Conservation (phyloP, 1,140 invertebrate genomes). For the Popillia japonica region DNA sequence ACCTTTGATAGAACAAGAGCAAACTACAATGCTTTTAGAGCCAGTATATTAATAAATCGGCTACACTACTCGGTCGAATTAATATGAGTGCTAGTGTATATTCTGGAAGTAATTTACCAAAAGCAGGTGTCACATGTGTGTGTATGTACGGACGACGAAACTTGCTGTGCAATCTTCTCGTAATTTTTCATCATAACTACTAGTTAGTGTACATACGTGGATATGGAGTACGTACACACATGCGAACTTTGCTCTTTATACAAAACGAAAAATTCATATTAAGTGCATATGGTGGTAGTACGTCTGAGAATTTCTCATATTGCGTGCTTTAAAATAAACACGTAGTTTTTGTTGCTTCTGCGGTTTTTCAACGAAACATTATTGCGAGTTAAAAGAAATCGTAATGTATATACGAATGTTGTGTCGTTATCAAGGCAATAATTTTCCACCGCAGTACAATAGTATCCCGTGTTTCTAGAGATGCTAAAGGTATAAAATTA, state of each 20-base stretch:
- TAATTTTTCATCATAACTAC: slow-evolving; percentile 1
- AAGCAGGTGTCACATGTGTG: not conserved
- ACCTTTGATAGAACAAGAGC: no score
- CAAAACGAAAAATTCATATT: not conserved
- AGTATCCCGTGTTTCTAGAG: not conserved
- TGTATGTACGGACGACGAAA: not conserved
- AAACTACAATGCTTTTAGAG: no score
- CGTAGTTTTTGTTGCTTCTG: not conserved
- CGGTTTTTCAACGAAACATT: no score
- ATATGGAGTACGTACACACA: no score
- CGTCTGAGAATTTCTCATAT: not conserved
- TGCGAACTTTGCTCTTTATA: not conserved
- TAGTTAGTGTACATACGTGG: no score
- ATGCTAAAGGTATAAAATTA: no score
- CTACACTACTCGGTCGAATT: no score
- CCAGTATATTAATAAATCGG: no score
- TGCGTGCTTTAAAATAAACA: not conserved
- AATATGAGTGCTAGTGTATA: no score
- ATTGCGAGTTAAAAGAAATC: not conserved
- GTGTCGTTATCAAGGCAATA: not conserved
- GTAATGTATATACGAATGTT: not conserved
- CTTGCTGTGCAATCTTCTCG: not conserved
- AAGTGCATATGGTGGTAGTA: not conserved
- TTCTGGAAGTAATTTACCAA: slow-evolving; percentile 12
- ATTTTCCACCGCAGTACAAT: not conserved